Conservation (phyloP, 2,113 vertebrate genomes). For the Serilophus lunatus region DNA sequence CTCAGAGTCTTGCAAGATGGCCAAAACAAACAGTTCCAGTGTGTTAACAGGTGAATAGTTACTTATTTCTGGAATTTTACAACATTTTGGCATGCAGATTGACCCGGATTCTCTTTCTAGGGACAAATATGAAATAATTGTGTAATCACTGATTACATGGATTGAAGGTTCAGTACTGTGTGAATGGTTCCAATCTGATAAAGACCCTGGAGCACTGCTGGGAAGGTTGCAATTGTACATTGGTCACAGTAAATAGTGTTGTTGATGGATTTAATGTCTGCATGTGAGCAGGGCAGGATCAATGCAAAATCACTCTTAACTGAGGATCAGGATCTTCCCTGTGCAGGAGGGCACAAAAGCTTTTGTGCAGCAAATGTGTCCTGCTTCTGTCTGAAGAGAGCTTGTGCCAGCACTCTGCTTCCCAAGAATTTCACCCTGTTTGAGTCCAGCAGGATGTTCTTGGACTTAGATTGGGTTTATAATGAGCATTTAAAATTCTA, state of each 20-base stretch:
- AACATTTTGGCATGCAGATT: not conserved
- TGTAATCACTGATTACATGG: not conserved
- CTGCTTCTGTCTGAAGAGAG: constrained; percentile 20
- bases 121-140: not conserved
- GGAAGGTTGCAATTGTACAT: not conserved
- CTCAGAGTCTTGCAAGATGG: not conserved
- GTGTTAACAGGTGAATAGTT: constrained; percentile 52
- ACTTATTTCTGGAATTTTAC: constrained; percentile 2
- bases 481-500: constrained; percentile 42
- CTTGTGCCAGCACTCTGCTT: constrained; percentile 22
- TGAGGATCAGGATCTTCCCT: not conserved
- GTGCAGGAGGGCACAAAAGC: not conserved
- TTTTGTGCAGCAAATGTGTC: not conserved
- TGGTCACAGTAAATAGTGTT: not conserved
- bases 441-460: constrained; percentile 50
- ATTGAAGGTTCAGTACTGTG: not conserved
- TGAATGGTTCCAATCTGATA: constrained; percentile 43
- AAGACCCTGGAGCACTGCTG: not conserved
- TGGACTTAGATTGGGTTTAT: constrained; percentile 39
- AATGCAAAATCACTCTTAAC: not conserved
- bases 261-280: not conserved
- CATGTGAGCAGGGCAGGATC: not conserved
- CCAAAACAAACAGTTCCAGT: constrained; percentile 27
- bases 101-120: not conserved
- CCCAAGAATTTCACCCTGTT: constrained; percentile 44